Evolutionary conservation across 2,888 invertebrate genomes (phyloP).

Genomic region (Xanthia togata): DNA sequence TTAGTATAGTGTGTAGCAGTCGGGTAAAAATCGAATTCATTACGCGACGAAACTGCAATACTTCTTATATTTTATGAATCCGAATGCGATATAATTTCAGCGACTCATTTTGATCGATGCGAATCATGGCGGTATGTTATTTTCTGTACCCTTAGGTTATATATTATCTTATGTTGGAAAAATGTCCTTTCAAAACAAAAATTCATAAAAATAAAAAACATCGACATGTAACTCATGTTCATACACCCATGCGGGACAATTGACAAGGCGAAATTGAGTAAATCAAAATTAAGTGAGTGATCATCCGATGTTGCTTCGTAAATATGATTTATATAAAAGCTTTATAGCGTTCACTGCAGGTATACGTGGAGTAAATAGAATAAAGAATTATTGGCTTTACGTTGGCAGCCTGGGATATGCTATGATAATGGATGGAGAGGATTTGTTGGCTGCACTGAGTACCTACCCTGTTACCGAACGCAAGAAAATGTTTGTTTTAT

Average conservation of each 20-base stretch:
- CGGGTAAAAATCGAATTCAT: neutral
- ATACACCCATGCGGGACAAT: constrained; percentile 26
- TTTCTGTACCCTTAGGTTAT: neutral
- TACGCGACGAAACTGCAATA: neutral
- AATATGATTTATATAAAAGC: constrained; percentile 73
- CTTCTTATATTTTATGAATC: neutral
- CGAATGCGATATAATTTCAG: neutral
- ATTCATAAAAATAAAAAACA: neutral
- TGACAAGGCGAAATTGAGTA: constrained; percentile 61
- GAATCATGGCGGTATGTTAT: neutral
- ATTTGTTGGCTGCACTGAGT: constrained; percentile 38
- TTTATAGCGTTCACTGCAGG: constrained; percentile 63
- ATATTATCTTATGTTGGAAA: neutral
- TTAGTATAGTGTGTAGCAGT: too few species aligned
- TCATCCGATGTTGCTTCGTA: constrained; percentile 61
- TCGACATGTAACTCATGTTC: constrained; percentile 12
- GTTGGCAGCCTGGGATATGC: constrained; percentile 32
- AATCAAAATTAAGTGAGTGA: constrained; percentile 63
- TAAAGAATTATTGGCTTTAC: constrained; percentile 70
- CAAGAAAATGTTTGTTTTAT: constrained; percentile 28
- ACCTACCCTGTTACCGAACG: neutral
- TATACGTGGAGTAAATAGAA: constrained; percentile 70
- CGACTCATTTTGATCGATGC: neutral
- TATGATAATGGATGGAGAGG: constrained; percentile 48
- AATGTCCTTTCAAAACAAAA: neutral